phyloP scores from a whole-genome alignment of 1,140 invertebrate genomes.

The Platyura marginata region DNA sequence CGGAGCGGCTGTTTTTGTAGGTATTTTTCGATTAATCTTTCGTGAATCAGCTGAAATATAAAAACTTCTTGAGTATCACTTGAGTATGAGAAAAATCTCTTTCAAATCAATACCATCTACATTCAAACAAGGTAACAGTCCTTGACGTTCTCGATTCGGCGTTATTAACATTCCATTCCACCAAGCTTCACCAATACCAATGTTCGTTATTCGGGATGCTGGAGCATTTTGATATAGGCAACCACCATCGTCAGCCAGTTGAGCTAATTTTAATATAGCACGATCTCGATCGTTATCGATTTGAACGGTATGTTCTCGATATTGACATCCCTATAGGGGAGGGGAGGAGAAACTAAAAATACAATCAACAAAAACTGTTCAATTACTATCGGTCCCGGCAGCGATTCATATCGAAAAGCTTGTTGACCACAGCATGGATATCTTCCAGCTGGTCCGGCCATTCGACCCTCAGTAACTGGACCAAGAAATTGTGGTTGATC shows the following conservation, averaged over 20 bases:
- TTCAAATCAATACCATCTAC: constrained; percentile 13
- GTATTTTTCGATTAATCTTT: background rate
- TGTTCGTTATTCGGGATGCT: constrained; percentile 8
- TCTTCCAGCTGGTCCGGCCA: constrained; percentile 43
- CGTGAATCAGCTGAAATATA: background rate
- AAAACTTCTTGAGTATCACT: no score
- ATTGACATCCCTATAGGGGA: constrained; percentile 18
- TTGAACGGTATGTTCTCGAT: constrained; percentile 21
- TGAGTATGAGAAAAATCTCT: no score
- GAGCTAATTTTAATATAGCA: constrained; percentile 18
- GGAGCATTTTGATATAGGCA: constrained; percentile 15
- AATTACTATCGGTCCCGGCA: constrained; percentile 27
- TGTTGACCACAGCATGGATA: constrained; percentile 74
- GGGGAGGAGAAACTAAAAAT: background rate
- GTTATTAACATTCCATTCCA: constrained; percentile 15
- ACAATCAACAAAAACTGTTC: background rate
- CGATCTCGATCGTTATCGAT: constrained; percentile 21
- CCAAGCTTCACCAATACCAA: constrained; percentile 11
- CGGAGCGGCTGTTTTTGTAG: background rate
- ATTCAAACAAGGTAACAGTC: constrained; percentile 17
- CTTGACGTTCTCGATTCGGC: constrained; percentile 17
- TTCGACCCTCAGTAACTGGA: constrained; percentile 35
- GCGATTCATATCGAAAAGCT: constrained; percentile 57
- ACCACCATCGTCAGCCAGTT: constrained; percentile 16
- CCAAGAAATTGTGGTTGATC: constrained; percentile 56